phyloP scores from a whole-genome alignment of 35 echinoderm and acorn worm genomes.

The Stichopus chloronotus region DNA sequence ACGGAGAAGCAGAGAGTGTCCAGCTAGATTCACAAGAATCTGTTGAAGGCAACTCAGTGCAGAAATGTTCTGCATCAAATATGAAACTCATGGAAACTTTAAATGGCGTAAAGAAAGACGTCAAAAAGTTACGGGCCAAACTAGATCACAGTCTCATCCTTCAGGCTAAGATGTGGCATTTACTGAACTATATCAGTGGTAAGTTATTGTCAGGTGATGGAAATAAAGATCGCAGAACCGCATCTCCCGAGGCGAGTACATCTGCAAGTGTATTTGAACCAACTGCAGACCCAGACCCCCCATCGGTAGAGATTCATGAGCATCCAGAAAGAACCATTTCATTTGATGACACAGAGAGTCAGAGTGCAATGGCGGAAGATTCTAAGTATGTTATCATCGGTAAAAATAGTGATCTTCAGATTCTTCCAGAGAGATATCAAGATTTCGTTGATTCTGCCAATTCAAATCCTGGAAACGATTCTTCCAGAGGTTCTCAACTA shows the following conservation, averaged over 20 bases:
- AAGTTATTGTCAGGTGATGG: background rate
- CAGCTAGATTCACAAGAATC: too few relatives aligned
- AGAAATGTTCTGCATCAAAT: background rate
- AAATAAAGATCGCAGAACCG: background rate
- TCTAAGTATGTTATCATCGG: background rate
- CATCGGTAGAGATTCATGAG: background rate
- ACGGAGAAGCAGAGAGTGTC: background rate
- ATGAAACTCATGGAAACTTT: background rate
- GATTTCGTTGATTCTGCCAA: background rate
- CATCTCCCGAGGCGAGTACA: background rate
- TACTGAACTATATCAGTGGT: slow-evolving; percentile 31
- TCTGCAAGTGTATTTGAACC: background rate
- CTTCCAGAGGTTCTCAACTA: slow-evolving; percentile 1
- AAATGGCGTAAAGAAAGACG: slow-evolving; percentile 3
- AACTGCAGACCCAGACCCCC: background rate
- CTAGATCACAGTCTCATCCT: slow-evolving; percentile 9
- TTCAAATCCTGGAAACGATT: background rate
- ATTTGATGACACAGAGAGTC: too few relatives aligned
- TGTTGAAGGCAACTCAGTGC: too few relatives aligned
- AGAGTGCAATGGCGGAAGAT: background rate
- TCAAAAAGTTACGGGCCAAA: background rate
- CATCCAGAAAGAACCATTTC: background rate
- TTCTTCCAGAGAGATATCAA: background rate
- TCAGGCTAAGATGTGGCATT: slow-evolving; percentile 50
- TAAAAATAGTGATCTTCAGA: background rate